Evolutionary conservation across 2,888 invertebrate genomes (phyloP), one percentile per base, ranked within the genome.

Genomic region (Drosophila differens): DNA sequence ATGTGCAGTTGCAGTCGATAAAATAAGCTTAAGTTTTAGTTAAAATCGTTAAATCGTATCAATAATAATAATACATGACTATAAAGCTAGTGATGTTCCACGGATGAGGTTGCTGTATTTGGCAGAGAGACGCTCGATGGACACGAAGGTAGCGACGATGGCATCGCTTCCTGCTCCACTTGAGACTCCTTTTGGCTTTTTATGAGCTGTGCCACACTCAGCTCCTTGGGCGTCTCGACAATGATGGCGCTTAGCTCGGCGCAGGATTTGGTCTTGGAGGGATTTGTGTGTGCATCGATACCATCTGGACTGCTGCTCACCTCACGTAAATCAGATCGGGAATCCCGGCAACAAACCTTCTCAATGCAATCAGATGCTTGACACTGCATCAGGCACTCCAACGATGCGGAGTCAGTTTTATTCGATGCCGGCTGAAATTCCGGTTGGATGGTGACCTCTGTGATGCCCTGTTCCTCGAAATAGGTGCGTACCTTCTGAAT

Each of bases 401-500:
- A 54, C 0, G 92, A 92, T 3, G 85, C 74, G 7, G 85, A 89
- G 16, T 87, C 85, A 67, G 78, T 72, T 25, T 77, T 85, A 22
- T 87, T 82, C 32, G 81, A 88, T 3, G 85, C 70, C 57, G 84
- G 79, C 74, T 91, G 93, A 91, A 98, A 98, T 93, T 98, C 98
- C 0, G 98, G 98, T 91, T 98, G 98, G 82, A 98, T 95, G 0
- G 98, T 97, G 14, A 97, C 96, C 75, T 97, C 95, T 4, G 96
- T 95, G 62, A 98, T 97, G 6, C 97, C 97, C 91, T 97, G 96
- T 22, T 96, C 95, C 64, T 95, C 94, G 91, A 98, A 97, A 90
- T 97, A 97, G 32, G 95, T 95, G 37, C 95, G 95, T 7, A 97
- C 95, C 65, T 95, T 94, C 84, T 95, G 93, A 82, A 95, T 94